These are phyloP conservation scores for Tragelaphus buxtoni DNA, from an alignment of 2,113 vertebrate species.

Conservation along the genomic window DNA sequence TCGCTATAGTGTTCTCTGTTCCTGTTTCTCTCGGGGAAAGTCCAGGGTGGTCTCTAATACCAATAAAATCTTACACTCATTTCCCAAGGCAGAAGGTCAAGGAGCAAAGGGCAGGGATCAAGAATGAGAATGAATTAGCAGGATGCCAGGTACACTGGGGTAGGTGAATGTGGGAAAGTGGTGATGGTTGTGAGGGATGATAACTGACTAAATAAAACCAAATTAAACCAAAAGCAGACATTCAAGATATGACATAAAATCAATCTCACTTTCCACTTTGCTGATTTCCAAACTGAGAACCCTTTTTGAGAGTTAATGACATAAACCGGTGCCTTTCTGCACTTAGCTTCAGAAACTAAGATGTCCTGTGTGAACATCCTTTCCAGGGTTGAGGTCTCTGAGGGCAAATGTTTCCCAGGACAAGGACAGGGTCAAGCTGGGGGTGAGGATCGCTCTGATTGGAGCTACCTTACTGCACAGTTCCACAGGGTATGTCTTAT, in stretches of 20 bases:
- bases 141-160: neutral
- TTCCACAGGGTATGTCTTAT: neutral
- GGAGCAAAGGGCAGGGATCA: neutral
- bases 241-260: neutral
- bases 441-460: neutral
- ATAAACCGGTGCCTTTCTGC: neutral
- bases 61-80: neutral
- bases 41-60: neutral
- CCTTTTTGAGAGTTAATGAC: neutral
- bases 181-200: neutral
- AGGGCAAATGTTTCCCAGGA: neutral
- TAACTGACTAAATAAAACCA: neutral
- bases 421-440: neutral
- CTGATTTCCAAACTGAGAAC: neutral
- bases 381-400: neutral
- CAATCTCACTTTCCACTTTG: neutral
- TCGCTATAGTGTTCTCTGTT: neutral
- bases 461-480: neutral
- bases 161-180: neutral
- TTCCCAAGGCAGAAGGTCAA: neutral
- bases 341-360: neutral
- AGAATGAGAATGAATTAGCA: neutral
- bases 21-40: neutral
- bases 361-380: neutral
- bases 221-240: neutral